Evolutionary conservation across 2,113 vertebrate genomes (phyloP), one percentile per base, ranked within the genome.

Genomic region (Microcebus murinus): DNA sequence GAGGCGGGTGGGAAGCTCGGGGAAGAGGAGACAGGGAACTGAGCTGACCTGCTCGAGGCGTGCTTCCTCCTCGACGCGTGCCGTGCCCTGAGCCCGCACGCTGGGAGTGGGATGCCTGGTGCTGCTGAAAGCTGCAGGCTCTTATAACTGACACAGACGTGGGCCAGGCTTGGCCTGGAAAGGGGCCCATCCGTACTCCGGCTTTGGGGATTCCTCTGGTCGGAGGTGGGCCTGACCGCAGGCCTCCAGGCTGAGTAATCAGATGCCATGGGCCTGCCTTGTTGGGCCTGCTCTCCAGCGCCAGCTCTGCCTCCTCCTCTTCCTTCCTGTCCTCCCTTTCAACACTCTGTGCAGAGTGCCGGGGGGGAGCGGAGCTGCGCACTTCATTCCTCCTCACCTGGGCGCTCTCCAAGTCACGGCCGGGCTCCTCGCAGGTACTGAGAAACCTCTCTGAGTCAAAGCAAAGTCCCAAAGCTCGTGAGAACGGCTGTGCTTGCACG

Each of bases 121-220:
- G 79, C 55, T 77, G 39, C 82, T 63, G 29, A 87, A 55, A 81
- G n/a, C 61, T 34, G 3, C 27, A 59, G 84, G 20, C 31, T 77
- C 34, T 14, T 1, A 0, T 39, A 11, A 15, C 14, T 1, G 0
- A 10, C 14, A 3, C 2, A 76, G 52, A 10, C 52, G 3, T 2
- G 34, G 52, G 55, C n/a, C 34, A 15, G 18, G 36, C 42, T 21
- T 71, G 36, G 77, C 29, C 80, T 42, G 7, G 31, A 59, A 36
- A 34, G 18, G 59, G 3, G 3, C 36, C 14, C 10, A 0, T 13
- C 6, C 17, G 0, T 31, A 27, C 25, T 68, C 42, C 29, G 12
- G 31, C 67, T 79, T 4, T 14, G 13, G n/a, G 29, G 13, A 50
- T 2, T 10, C 77, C 59, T 86, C 42, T 71, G n/a, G n/a, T 55